Evolutionary conservation across 1,140 invertebrate genomes (phyloP), one percentile per base, ranked within the genome.

Genomic region (Drosophila gunungcola): DNA sequence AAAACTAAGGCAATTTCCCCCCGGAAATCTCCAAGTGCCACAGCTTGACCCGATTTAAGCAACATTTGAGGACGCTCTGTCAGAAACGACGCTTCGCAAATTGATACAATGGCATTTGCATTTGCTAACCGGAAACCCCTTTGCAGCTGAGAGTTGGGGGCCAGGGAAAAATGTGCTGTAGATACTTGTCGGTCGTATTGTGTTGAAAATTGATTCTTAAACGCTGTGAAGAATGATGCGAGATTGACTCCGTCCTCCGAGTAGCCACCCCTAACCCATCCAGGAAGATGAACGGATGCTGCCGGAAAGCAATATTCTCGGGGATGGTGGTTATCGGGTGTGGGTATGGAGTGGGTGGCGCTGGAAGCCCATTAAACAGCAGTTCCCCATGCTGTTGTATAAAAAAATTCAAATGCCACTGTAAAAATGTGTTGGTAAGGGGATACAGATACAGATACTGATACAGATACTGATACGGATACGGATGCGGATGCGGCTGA

Each of bases 131-230:
- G 43, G 56, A 34, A 45, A 73, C 51, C 42, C 53, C 48, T 62
- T 69, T 32, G n/a, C 49, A 60, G 56, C 43, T 2, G 34, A 9
- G 6, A n/a, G n/a, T 41, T 12, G 12, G 41, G 36, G 25, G 2
- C 4, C 2, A 34, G 36, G 16, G 11, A n/a, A 10, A 58, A 43
- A 54, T 46, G 68, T 69, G 45, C 34, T 73, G 58, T 57, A 56
- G 65, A 70, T 64, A 74, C 55, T 72, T 84, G 80, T 81, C 67
- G 67, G 64, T 63, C 42, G 72, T 62, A 79, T 84, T 85, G 81
- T 85, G 81, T 58, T 65, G 62, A 73, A 85, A 85, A 85, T 85
- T 85, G 82, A 86, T 85, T 86, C 82, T 85, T 86, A 85, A 85
- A 85, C 68, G 82, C 68, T 85, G 65, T 81, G 82, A 86, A 84